Conservation (phyloP, 2,888 invertebrate species). For the Eledone cirrhosa region DNA sequence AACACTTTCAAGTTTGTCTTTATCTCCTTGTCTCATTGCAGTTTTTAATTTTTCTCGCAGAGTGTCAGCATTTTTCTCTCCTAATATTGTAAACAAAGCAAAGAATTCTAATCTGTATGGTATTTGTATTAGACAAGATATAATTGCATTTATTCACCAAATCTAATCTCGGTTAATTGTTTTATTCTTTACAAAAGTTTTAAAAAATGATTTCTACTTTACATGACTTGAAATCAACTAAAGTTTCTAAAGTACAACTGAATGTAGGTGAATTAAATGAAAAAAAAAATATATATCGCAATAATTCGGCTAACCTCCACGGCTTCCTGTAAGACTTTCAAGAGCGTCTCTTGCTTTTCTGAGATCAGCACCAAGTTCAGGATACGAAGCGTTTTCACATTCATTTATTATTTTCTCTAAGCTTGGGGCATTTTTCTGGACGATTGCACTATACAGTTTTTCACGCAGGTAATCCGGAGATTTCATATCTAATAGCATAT, state of each 20-base stretch:
- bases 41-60: not conserved
- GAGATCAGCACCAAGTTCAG: constrained; percentile 9
- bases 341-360: constrained; percentile 11
- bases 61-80: not conserved
- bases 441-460: not conserved
- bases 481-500: not conserved
- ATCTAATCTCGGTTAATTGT: too few species aligned
- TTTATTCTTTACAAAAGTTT: too few species aligned
- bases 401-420: constrained; percentile 3
- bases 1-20: not conserved
- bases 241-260: too few species aligned
- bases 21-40: not conserved
- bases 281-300: too few species aligned
- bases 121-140: too few species aligned
- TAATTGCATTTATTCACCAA: too few species aligned
- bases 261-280: too few species aligned
- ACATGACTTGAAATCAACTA: too few species aligned
- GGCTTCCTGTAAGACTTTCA: not conserved
- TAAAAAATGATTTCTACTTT: too few species aligned
- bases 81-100: not conserved
- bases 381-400: not conserved
- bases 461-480: not conserved
- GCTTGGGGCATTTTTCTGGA: not conserved
- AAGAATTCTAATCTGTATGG: too few species aligned
- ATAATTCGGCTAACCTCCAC: constrained; percentile 11